phyloP scores from a whole-genome alignment of 1,140 invertebrate species.

The Hylaeus anthracinus region DNA sequence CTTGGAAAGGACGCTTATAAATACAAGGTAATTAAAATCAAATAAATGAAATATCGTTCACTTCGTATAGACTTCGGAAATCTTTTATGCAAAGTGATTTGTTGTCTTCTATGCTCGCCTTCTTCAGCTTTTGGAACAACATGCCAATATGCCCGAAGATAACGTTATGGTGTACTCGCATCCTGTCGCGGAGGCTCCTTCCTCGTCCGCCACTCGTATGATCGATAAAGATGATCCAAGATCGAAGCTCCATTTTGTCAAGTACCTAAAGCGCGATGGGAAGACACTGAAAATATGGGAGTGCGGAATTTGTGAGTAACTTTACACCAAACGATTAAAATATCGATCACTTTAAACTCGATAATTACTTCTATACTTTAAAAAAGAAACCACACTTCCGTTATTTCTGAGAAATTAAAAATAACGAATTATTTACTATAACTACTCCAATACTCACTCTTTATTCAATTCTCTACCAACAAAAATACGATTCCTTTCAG shows the following conservation, averaged over 20 bases:
- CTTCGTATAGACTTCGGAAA: not conserved
- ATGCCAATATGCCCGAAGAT: constrained; percentile 54
- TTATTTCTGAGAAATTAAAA: no score
- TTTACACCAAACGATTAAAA: not conserved
- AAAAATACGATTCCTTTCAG: no score
- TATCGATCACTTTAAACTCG: no score
- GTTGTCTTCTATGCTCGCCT: not conserved
- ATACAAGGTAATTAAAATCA: constrained; percentile 48
- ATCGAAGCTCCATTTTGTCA: constrained; percentile 83
- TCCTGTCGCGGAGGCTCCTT: constrained; percentile 52
- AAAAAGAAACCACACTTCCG: no score
- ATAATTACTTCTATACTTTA: no score
- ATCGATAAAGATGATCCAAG: constrained; percentile 81
- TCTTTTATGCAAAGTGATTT: not conserved
- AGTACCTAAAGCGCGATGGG: constrained; percentile 84
- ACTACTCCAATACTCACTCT: no score
- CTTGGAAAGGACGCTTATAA: constrained; percentile 66
- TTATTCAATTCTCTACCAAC: no score
- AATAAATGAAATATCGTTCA: not conserved
- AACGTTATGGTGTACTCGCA: constrained; percentile 66
- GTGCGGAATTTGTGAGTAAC: constrained; percentile 84
- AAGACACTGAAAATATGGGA: constrained; percentile 85
- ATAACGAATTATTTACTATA: no score
- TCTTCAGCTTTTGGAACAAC: constrained; percentile 60
- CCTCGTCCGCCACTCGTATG: constrained; percentile 59